Base-by-base conservation (phyloP, 2,797 vertebrate species). In the Clamator glandarius region DNA sequence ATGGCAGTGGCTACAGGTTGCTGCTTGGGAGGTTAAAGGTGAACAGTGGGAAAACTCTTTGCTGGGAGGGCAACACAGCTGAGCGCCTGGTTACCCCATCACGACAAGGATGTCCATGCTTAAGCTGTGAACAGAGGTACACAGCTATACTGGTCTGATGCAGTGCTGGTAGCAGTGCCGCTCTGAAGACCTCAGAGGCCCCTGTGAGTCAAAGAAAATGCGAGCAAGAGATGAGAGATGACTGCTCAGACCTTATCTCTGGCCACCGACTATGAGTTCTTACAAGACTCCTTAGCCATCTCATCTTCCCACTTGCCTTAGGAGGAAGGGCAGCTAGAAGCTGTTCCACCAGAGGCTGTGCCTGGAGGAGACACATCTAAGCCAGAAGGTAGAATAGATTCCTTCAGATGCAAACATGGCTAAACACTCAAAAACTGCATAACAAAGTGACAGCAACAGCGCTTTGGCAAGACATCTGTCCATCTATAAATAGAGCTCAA, bases 401-500 rank as follows among this genome's bases (percentile, higher is more conserved):
- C 31, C 63, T 74, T 87, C 50, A 57, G 33, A 59, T 28, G 10
- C 50, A 51, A 88, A 66, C 62, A 39, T 28, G 42, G 21, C 54
- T 72, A 73, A 90, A 54, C n/a, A 23, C 24, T 50, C 50, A 77
- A 58, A 80, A 89, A 54, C 76, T 77, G 57, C 89, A 80, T 72
- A 89, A 89, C 73, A 68, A 77, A 85, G 54, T 61, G 82, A 87
- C 72, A 89, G 79, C 75, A 91, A 50, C 29, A 50, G 26, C 74
- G 76, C 13, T 78, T 87, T 96, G 89, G 92, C 87, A 93, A 89
- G 91, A 78, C 91, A 95, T 93, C 89, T 94, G 83, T 88, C 92
- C 85, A 51, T 86, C 93, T 96, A 96, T 93, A 96, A 94, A 96
- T 88, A 96, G 87, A 87, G 51, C 69, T 90, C 62, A 79, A 79